Base-by-base conservation (phyloP, 2,113 vertebrate species). In the Pseudolaguvia tuberculata region DNA sequence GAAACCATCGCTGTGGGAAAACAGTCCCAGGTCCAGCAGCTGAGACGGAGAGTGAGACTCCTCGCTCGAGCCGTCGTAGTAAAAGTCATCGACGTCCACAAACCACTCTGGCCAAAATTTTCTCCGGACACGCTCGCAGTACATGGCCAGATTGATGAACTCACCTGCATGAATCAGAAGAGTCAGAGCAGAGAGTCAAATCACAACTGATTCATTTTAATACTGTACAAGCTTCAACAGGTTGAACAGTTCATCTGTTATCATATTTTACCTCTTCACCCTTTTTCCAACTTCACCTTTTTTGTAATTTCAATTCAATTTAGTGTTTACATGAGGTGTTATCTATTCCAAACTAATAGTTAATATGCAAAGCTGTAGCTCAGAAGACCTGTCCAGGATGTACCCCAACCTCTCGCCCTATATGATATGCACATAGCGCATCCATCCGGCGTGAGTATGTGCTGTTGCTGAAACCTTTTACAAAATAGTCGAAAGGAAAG, bases 61-160 rank as follows among this genome's bases (percentile, higher is more conserved):
- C 69, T 97, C 94, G 0, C 92, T 92, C 80, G 88, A 91, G 82
- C 94, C 91, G 53, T 91, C 91, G 1, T 94, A 96, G 75, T 92
- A 84, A 57, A 96, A 92, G 79, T 97, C 91, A n/a, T 91, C 94
- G 3, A 94, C 90, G 39, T 96, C 95, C 0, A 95, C 92, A 11
- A 95, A 95, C 97, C 97, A 99, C 80, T 99, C 97, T 0, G 97
- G 97, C 97, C 97, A 99, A 84, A 97, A 98, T 83, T 94, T 95
- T 83, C 95, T 91, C 84, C 95, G 92, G 84, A 98, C 97, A 72
- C 97, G 92, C 82, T 99, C 96, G 73, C 96, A 99, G 87, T 99
- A 99, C 95, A 99, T 96, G 84, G 95, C 95, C 4, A 99, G 90
- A 83, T 99, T 99, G 83, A 99, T 97, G 35, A 99, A 92, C 82